Conservation (phyloP, 2,888 invertebrate species). For the Drosophila affinis region DNA sequence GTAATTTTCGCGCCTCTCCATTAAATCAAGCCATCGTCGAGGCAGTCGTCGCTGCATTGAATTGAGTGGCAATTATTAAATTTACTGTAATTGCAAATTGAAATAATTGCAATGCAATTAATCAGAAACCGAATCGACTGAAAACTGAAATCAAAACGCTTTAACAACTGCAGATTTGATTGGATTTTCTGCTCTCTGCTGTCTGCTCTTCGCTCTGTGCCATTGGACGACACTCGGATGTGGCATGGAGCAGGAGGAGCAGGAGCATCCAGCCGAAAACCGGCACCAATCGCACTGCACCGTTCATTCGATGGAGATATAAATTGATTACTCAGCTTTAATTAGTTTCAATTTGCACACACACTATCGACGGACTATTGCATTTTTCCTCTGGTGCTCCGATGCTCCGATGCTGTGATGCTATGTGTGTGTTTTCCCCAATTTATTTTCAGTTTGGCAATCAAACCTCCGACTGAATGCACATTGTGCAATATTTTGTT, state of each 20-base stretch:
- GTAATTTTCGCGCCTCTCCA: slow-evolving; percentile 22
- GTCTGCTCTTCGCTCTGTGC: not conserved
- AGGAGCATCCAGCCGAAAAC: not conserved
- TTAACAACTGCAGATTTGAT: slow-evolving; percentile 31
- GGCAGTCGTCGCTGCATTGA: not conserved
- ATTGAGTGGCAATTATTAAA: slow-evolving; percentile 48
- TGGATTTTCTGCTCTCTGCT: not conserved
- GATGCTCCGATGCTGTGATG: not conserved
- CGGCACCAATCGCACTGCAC: not conserved
- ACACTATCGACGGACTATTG: slow-evolving; percentile 30
- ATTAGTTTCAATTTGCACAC: slow-evolving; percentile 65
- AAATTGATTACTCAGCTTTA: slow-evolving; percentile 55
- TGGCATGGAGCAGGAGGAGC: not conserved
- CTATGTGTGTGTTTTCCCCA: slow-evolving; percentile 1
- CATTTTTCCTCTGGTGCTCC: not conserved
- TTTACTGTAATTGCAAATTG: slow-evolving; percentile 47
- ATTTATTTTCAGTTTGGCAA: slow-evolving; percentile 36
- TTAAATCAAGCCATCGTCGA: slow-evolving; percentile 20
- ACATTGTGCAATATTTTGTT: slow-evolving; percentile 56
- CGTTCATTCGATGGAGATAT: slow-evolving; percentile 15
- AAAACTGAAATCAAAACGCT: slow-evolving; percentile 39
- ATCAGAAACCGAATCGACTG: slow-evolving; percentile 51
- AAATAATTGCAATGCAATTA: slow-evolving; percentile 61
- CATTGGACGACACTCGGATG: not conserved
- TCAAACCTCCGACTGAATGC: slow-evolving; percentile 52